phyloP scores from a whole-genome alignment of 1,140 invertebrate species.

The Drosophila paulistorum region DNA sequence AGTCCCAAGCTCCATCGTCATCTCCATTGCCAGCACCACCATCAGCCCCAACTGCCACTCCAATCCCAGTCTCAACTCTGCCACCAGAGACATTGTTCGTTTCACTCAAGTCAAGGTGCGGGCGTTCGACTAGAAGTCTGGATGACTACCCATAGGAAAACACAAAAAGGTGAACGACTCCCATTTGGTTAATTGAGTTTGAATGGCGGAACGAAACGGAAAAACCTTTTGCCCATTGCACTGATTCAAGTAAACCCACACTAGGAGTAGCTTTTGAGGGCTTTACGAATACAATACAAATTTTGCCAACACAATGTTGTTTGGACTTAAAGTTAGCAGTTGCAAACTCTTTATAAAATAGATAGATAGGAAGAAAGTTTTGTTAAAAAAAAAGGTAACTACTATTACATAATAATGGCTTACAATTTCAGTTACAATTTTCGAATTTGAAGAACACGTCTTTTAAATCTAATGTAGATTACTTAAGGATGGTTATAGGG shows the following conservation, averaged over 20 bases:
- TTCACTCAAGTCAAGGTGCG: conserved; percentile 15
- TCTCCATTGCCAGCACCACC: not conserved
- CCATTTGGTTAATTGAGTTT: conserved; percentile 72
- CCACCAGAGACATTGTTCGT: conserved; percentile 4
- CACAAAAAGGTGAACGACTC: conserved; percentile 63
- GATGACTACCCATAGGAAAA: conserved; percentile 20
- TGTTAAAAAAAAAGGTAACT: not conserved
- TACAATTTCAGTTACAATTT: not conserved
- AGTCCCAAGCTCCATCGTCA: conserved; percentile 24
- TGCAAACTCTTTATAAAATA: not conserved
- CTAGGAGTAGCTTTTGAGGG: conserved; percentile 1
- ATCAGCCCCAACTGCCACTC: not conserved
- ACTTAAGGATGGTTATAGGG: too few species aligned
- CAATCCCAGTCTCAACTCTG: conserved; percentile 3
- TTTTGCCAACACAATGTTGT: not conserved
- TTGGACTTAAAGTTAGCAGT: not conserved
- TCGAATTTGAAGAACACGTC: too few species aligned
- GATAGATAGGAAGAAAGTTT: not conserved
- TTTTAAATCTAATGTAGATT: too few species aligned
- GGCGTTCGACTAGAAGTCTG: conserved; percentile 35
- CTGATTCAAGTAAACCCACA: conserved; percentile 37
- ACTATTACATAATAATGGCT: not conserved
- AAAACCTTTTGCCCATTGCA: conserved; percentile 47
- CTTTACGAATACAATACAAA: conserved; percentile 22
- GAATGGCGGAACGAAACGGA: conserved; percentile 66